Percentiles rank a stretch among this genome's conserved stretches.
Conservation (phyloP, 2,888 invertebrate genomes). For the Cosmia pyralina region DNA sequence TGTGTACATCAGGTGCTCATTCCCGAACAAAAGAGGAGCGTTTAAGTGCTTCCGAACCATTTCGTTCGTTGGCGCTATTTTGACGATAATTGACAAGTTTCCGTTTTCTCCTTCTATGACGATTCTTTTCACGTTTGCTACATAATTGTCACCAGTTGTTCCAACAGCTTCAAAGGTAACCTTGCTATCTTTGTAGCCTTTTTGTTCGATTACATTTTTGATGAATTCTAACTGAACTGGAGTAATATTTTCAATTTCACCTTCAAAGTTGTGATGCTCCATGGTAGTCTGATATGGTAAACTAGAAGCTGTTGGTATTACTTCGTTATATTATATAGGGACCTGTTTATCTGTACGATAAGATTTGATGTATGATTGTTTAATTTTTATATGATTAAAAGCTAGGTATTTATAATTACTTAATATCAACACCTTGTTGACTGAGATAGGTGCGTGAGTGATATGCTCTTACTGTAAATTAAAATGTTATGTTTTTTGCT, state of each 20-base stretch:
- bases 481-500: neutral
- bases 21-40: slow-evolving; percentile 62
- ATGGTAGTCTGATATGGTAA: slow-evolving; percentile 44
- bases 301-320: neutral
- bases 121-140: slow-evolving; percentile 68
- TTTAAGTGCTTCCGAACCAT: slow-evolving; percentile 54
- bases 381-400: slow-evolving; percentile 18
- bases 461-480: neutral
- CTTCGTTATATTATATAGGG: slow-evolving; percentile 29
- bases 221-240: slow-evolving; percentile 70
- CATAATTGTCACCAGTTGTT: slow-evolving; percentile 71
- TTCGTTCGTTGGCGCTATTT: slow-evolving; percentile 71
- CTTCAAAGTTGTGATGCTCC: slow-evolving; percentile 68
- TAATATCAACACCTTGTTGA: neutral
- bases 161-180: slow-evolving; percentile 68
- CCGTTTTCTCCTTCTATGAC: slow-evolving; percentile 64
- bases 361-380: neutral
- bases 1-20: slow-evolving; percentile 73
- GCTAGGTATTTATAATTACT: neutral
- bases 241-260: slow-evolving; percentile 64
- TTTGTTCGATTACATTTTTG: slow-evolving; percentile 67
- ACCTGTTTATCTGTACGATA: slow-evolving; percentile 38
- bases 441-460: neutral
- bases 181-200: slow-evolving; percentile 67
- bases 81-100: slow-evolving; percentile 69